Percentiles rank a stretch among this genome's conserved stretches.
Evolutionary conservation across 2,113 vertebrate genomes (phyloP).

Genomic region (Apus apus): DNA sequence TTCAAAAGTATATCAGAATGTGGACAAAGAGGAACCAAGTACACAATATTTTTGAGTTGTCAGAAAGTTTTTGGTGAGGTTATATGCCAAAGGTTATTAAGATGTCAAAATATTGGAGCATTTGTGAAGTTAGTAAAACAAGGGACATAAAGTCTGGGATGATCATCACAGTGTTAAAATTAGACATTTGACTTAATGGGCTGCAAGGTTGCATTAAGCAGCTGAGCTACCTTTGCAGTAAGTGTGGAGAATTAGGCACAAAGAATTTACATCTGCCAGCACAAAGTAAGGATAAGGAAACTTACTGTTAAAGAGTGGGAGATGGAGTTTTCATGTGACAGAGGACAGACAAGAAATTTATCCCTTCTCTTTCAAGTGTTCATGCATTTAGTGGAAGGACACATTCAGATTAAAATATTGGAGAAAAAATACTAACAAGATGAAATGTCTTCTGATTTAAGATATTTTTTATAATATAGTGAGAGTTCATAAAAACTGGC

Average conservation of each 20-base stretch:
- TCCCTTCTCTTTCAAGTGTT: not conserved
- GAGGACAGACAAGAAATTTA: not conserved
- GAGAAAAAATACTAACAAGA: not conserved
- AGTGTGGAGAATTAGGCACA: not conserved
- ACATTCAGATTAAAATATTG: not conserved
- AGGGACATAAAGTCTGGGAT: not conserved
- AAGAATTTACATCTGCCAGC: not conserved
- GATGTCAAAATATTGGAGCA: not conserved
- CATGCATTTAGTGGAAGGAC: not conserved
- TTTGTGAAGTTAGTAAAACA: not conserved
- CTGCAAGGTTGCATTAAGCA: not conserved
- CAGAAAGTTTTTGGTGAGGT: not conserved
- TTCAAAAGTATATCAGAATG: rapidly evolving
- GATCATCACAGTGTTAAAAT: not conserved
- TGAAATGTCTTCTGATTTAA: not conserved
- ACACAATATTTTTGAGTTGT: not conserved
- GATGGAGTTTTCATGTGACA: not conserved
- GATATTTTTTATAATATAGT: not conserved
- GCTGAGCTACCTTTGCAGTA: not conserved
- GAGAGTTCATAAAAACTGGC: not conserved
- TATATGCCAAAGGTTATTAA: not conserved
- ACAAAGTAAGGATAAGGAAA: not conserved
- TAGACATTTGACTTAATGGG: not conserved
- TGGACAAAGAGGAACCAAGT: not conserved
- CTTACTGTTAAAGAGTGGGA: not conserved